These are phyloP conservation scores for Gymnarchus niloticus DNA, from an alignment of 2,113 vertebrate genomes.

Conservation along the genomic window DNA sequence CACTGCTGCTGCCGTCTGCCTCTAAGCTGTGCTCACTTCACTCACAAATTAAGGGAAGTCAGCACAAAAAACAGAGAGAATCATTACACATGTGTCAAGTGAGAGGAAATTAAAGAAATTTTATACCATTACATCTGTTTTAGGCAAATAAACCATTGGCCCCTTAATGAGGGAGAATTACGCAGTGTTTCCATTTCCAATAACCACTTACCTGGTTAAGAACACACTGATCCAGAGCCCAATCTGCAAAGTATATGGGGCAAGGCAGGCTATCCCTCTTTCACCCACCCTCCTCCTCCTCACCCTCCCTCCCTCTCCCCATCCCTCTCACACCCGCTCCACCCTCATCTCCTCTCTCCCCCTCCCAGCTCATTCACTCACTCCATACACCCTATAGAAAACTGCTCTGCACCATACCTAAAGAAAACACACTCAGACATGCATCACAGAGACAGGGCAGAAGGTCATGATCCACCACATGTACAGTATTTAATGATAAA, in stretches of 20 bases:
- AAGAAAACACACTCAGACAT: background rate
- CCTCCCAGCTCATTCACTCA: background rate
- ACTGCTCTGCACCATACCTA: background rate
- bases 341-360: too few relatives aligned
- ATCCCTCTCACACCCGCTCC: too few relatives aligned
- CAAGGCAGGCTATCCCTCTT: background rate
- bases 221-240: background rate
- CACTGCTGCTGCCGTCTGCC: too few relatives aligned
- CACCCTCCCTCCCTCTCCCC: too few relatives aligned
- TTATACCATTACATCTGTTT: background rate
- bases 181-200: background rate
- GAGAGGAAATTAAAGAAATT: background rate
- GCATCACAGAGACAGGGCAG: background rate
- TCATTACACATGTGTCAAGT: background rate
- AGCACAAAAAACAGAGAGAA: too few relatives aligned
- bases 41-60: too few relatives aligned
- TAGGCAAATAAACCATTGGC: background rate
- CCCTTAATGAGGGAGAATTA: background rate
- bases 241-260: background rate
- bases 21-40: too few relatives aligned
- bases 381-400: background rate
- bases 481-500: too few relatives aligned
- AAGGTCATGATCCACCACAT: background rate
- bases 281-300: background rate
- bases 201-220: background rate